Evolutionary conservation across 2,797 vertebrate species (phyloP).

Genomic region (Sebastes minor): DNA sequence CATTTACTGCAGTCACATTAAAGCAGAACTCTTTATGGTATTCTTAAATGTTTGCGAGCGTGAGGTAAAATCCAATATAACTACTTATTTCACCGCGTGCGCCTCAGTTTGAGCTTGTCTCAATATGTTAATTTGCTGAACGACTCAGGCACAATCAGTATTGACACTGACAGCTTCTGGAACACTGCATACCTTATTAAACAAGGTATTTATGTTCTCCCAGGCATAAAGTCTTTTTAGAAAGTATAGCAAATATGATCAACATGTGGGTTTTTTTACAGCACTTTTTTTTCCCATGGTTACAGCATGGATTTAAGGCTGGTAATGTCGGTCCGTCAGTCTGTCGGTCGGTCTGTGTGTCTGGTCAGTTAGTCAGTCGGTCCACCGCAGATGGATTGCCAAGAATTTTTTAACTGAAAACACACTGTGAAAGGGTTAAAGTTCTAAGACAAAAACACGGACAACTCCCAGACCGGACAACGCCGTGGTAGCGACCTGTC

Average conservation of each 20-base stretch:
- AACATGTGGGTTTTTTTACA: background rate
- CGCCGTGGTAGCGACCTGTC: no score
- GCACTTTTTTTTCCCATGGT: background rate
- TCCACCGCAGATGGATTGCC: background rate
- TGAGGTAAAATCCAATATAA: constrained; percentile 17
- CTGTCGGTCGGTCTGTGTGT: background rate
- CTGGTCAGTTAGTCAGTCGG: background rate
- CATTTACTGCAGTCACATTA: constrained; percentile 35
- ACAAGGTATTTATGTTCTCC: background rate
- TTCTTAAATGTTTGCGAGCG: constrained; percentile 35
- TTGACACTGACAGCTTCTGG: background rate
- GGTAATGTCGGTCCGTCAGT: no score
- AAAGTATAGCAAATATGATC: background rate
- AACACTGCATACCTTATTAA: background rate
- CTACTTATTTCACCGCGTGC: background rate
- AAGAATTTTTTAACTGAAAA: no score
- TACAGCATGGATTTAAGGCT: background rate
- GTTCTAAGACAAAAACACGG: no score
- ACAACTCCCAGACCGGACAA: no score
- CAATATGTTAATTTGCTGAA: constrained; percentile 16
- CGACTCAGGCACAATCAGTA: background rate
- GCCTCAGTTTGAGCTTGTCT: background rate
- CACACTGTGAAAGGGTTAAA: no score
- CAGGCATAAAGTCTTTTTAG: background rate
- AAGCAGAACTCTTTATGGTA: constrained; percentile 38